These are phyloP conservation scores for Lates calcarifer DNA, from an alignment of 2,113 vertebrate genomes.

Conservation along the genomic window DNA sequence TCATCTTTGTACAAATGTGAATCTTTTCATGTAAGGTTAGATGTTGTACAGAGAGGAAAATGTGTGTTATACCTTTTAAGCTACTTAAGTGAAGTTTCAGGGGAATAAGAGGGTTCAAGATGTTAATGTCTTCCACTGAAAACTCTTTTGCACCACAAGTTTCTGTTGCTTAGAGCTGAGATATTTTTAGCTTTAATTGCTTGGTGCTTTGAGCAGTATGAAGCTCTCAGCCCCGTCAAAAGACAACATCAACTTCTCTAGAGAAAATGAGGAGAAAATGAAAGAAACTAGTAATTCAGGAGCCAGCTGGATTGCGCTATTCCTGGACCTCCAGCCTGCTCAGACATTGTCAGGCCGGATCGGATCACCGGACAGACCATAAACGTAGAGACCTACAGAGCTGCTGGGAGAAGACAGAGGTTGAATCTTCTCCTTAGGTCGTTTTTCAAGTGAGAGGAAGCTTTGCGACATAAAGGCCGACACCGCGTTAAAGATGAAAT, in stretches of 20 bases:
- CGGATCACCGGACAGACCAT: not conserved
- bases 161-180: slow-evolving; percentile 2
- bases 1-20: not conserved
- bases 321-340: not conserved
- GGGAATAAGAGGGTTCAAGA: not conserved
- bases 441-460: slow-evolving; percentile 46
- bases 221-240: not conserved
- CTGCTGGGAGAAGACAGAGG: not conserved
- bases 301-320: not conserved
- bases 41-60: not conserved
- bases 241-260: not conserved
- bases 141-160: not conserved
- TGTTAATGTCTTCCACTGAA: slow-evolving; percentile 13
- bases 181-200: slow-evolving; percentile 34
- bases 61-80: not conserved
- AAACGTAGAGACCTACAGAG: not conserved
- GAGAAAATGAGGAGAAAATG: not conserved
- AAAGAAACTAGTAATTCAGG: not conserved
- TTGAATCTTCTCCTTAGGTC: slow-evolving; percentile 1
- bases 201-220: not conserved
- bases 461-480: slow-evolving; percentile 16
- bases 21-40: not conserved
- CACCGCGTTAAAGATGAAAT: slow-evolving; percentile 50
- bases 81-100: slow-evolving; percentile 6
- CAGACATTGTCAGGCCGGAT: not conserved